phyloP scores from a whole-genome alignment of 2,888 invertebrate species.

The Tachina fera region DNA sequence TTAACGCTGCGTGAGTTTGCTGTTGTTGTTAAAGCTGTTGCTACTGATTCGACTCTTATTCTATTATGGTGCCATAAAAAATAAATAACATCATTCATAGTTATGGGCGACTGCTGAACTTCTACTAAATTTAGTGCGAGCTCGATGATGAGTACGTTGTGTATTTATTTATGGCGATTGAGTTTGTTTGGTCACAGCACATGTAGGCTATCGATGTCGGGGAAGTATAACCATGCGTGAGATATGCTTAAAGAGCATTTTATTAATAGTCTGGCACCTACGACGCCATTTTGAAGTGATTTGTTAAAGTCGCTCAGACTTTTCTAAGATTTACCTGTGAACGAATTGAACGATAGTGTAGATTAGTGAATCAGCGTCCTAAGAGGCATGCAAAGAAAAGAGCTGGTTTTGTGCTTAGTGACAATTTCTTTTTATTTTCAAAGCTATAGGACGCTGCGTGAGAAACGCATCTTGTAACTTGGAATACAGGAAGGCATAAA shows the following conservation, averaged over 20 bases:
- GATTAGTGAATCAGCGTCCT: too few relatives aligned
- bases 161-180: conserved; percentile 17
- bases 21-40: conserved; percentile 18
- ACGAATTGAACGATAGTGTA: too few relatives aligned
- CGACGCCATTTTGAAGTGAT: too few relatives aligned
- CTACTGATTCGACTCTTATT: conserved; percentile 26
- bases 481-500: too few relatives aligned
- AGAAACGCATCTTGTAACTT: too few relatives aligned
- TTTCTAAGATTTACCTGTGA: too few relatives aligned
- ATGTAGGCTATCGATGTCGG: conserved; percentile 10
- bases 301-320: too few relatives aligned
- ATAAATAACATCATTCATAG: conserved; percentile 51
- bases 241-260: neutral
- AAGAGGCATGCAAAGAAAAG: too few relatives aligned
- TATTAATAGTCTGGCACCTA: too few relatives aligned
- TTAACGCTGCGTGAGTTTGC: conserved; percentile 38
- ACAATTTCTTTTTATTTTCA: too few relatives aligned
- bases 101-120: conserved; percentile 31
- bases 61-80: conserved; percentile 62
- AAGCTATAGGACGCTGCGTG: too few relatives aligned
- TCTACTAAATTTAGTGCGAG: conserved; percentile 11
- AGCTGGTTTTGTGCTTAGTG: too few relatives aligned
- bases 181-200: conserved; percentile 4
- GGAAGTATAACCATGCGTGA: conserved; percentile 17
- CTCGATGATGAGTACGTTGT: conserved; percentile 17